phyloP scores from a whole-genome alignment of 2,888 invertebrate species.

The Trisateles emortualis region DNA sequence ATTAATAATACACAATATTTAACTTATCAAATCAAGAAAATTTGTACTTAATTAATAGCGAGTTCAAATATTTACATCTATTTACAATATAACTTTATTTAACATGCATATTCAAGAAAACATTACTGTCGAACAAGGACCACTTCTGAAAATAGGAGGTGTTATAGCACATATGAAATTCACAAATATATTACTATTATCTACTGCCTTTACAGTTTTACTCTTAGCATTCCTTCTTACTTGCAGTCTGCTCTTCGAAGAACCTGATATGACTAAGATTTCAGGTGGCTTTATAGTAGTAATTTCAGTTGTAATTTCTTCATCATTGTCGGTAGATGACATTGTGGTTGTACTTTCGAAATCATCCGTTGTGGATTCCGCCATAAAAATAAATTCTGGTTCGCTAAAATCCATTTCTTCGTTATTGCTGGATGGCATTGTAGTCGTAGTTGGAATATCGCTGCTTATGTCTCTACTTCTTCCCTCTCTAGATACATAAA shows the following conservation, averaged over 20 bases:
- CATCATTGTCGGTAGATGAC: neutral
- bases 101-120: neutral
- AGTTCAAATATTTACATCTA: neutral
- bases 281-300: constrained; percentile 1
- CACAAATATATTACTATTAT: constrained; percentile 5
- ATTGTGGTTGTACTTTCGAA: neutral
- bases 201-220: constrained; percentile 5
- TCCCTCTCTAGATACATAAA: neutral
- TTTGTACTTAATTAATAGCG: neutral
- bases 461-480: neutral
- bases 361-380: neutral
- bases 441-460: constrained; percentile 3
- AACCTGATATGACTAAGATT: constrained; percentile 4
- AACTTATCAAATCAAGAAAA: neutral
- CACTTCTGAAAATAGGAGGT: constrained; percentile 6
- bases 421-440: neutral
- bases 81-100: neutral
- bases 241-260: constrained; percentile 11
- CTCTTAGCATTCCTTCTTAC: constrained; percentile 10
- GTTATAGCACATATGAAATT: constrained; percentile 14
- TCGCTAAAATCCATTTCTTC: neutral
- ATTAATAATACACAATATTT: neutral
- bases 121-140: constrained; percentile 4
- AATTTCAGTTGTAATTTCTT: neutral
- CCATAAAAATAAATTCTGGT: constrained; percentile 6